phyloP scores from a whole-genome alignment of 2,888 invertebrate species.

The Conistra vaccinii region DNA sequence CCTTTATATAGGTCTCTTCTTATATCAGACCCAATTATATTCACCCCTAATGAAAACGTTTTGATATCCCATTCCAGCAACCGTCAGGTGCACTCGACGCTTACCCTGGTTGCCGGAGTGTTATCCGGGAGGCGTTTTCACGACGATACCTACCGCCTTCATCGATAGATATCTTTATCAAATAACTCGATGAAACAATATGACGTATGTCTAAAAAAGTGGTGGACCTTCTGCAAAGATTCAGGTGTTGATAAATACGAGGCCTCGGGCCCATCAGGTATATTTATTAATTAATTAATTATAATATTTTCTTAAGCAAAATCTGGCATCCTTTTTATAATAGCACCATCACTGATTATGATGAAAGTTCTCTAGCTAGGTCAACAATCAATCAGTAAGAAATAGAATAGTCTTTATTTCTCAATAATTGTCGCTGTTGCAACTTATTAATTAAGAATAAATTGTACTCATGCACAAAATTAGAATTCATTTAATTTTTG shows the following conservation, averaged over 20 bases:
- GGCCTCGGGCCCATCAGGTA: background rate
- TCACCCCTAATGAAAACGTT: constrained; percentile 1
- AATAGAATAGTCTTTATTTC: no score
- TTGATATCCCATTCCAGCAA: constrained; percentile 19
- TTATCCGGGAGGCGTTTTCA: constrained; percentile 22
- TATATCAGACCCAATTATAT: constrained; percentile 1
- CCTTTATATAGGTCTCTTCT: background rate
- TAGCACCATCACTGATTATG: background rate
- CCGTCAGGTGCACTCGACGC: background rate
- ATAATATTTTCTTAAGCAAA: constrained; percentile 2
- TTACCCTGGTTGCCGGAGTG: constrained; percentile 19
- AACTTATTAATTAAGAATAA: no score
- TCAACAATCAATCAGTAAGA: no score
- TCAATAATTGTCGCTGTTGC: no score
- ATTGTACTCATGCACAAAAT: no score
- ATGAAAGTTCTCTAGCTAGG: background rate
- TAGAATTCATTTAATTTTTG: no score
- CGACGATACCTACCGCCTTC: constrained; percentile 18
- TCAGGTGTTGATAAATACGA: background rate
- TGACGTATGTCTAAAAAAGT: constrained; percentile 1
- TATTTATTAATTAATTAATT: no score
- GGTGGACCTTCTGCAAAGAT: background rate
- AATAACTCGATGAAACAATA: background rate
- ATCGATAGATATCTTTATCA: constrained; percentile 6
- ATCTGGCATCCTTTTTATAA: background rate